Percentiles rank a stretch among this genome's conserved stretches.
Conservation (phyloP, 2,888 invertebrate species). For the Polydrusus cervinus region DNA sequence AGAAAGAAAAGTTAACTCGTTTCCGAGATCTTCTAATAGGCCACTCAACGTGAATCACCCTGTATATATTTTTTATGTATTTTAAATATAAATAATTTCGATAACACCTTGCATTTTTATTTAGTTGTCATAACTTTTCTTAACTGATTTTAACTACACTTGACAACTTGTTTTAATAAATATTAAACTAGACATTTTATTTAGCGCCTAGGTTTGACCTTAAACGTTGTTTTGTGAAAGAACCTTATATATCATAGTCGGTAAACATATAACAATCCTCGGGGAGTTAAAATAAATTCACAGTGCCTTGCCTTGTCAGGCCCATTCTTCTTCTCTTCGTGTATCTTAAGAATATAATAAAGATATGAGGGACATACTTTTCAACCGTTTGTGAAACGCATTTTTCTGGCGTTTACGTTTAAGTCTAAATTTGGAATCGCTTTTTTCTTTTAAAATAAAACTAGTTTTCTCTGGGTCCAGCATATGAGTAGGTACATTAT, state of each 20-base stretch:
- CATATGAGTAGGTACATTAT: too few species aligned
- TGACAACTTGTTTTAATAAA: neutral
- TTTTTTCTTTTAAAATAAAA: neutral
- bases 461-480: too few species aligned
- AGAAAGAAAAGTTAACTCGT: too few species aligned
- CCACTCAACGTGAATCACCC: too few species aligned
- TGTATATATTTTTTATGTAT: too few species aligned
- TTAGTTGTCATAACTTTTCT: too few species aligned
- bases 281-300: constrained; percentile 50
- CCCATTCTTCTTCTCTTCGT: constrained; percentile 54
- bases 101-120: too few species aligned
- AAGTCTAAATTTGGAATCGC: constrained; percentile 28
- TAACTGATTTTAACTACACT: too few species aligned
- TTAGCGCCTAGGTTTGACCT: constrained; percentile 2
- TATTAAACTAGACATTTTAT: neutral
- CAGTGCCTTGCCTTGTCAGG: constrained; percentile 53
- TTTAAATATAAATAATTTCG: too few species aligned
- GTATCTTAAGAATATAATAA: constrained; percentile 55
- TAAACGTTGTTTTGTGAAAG: constrained; percentile 38
- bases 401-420: constrained; percentile 34
- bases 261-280: constrained; percentile 42
- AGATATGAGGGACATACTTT: constrained; percentile 54
- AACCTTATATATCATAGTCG: constrained; percentile 51
- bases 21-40: too few species aligned
- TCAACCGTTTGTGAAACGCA: constrained; percentile 38